Evolutionary conservation across 2,888 invertebrate genomes (phyloP).

Genomic region (Tenthredo amoena): DNA sequence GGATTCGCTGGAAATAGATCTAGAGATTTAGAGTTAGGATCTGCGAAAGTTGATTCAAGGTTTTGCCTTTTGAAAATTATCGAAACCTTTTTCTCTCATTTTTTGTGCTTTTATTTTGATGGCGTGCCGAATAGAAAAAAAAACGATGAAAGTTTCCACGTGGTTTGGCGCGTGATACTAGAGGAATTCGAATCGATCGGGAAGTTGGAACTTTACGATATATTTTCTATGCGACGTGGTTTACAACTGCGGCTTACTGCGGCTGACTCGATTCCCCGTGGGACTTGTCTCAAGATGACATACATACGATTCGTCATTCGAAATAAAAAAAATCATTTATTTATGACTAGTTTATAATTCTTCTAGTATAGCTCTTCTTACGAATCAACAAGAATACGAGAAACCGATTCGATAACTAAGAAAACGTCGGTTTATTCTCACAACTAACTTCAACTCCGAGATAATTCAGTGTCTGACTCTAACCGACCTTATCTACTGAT

Average conservation of each 20-base stretch:
- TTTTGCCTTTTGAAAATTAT: not conserved
- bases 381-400: not conserved
- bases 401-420: not conserved
- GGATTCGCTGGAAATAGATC: not conserved
- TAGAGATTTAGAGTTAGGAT: not conserved
- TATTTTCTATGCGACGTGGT: slow-evolving; percentile 52
- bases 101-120: not conserved
- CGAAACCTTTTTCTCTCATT: not conserved
- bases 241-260: slow-evolving; percentile 55
- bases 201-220: slow-evolving; percentile 43
- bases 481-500: not conserved
- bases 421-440: not conserved
- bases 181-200: slow-evolving; percentile 46
- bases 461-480: not conserved
- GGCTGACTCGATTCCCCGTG: slow-evolving; percentile 46
- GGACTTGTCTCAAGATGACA: not conserved
- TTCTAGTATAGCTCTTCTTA: not conserved
- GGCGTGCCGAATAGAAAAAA: not conserved
- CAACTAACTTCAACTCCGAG: not conserved
- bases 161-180: slow-evolving; percentile 32
- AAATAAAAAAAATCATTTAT: not conserved
- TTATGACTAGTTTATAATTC: not conserved
- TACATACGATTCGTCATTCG: not conserved
- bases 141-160: not conserved
- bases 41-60: not conserved